phyloP scores from a whole-genome alignment of 2,888 invertebrate genomes.

The Eupeodes latifasciatus region DNA sequence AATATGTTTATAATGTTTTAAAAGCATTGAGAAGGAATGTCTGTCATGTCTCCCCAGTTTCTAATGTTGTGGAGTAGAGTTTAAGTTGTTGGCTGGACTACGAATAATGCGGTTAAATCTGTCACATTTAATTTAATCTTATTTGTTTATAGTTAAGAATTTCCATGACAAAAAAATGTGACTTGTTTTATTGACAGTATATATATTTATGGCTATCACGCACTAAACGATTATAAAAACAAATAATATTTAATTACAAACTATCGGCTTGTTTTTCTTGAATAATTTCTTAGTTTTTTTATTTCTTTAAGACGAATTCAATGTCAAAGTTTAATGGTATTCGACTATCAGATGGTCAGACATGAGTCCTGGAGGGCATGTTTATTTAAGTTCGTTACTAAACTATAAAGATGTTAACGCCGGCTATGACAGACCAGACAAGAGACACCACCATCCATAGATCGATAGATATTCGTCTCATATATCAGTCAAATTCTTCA shows the following conservation, averaged over 20 bases:
- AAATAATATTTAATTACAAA: conserved; percentile 6
- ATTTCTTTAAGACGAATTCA: conserved; percentile 32
- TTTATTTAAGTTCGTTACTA: neutral
- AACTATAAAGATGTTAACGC: conserved; percentile 31
- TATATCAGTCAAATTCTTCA: neutral
- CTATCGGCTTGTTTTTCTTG: conserved; percentile 14
- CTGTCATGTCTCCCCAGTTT: conserved; percentile 10
- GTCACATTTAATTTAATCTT: conserved; percentile 52
- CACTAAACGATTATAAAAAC: neutral
- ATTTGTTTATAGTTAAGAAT: conserved; percentile 38
- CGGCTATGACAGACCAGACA: neutral
- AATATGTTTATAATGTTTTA: conserved; percentile 35
- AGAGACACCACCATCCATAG: no score
- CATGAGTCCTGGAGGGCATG: conserved; percentile 24
- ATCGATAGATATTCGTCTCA: no score
- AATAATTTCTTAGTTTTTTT: neutral
- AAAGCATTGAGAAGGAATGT: conserved; percentile 47
- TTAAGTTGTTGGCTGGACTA: conserved; percentile 3
- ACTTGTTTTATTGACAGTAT: conserved; percentile 31
- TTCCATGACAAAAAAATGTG: conserved; percentile 42
- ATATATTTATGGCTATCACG: neutral
- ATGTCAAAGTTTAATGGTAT: conserved; percentile 60
- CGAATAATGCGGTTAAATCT: conserved; percentile 41
- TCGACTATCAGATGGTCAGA: conserved; percentile 16
- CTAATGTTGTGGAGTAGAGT: neutral